phyloP scores from a whole-genome alignment of 1,140 invertebrate genomes.

The Drosophila triauraria region DNA sequence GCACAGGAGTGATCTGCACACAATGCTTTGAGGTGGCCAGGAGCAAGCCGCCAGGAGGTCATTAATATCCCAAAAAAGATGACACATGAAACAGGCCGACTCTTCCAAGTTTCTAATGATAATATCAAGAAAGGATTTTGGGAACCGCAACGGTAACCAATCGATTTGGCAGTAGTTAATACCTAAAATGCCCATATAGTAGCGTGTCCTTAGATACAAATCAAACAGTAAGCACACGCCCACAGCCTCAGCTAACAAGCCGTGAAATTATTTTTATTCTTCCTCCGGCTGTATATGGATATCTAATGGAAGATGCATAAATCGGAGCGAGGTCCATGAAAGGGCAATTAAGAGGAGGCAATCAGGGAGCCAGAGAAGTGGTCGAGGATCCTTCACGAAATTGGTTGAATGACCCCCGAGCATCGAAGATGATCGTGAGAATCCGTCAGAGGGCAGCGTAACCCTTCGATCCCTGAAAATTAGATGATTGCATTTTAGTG shows the following conservation, averaged over 20 bases:
- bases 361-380: constrained; percentile 18
- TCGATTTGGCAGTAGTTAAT: constrained; percentile 50
- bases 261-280: constrained; percentile 66
- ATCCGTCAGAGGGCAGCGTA: constrained; percentile 11
- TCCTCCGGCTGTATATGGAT: constrained; percentile 10
- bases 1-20: constrained; percentile 32
- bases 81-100: constrained; percentile 60
- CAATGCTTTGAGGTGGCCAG: constrained; percentile 61
- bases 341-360: constrained; percentile 65
- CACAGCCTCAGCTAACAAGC: constrained; percentile 66
- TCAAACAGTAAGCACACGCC: constrained; percentile 78
- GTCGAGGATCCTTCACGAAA: constrained; percentile 33
- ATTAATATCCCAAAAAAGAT: constrained; percentile 57
- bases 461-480: constrained; percentile 69
- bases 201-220: constrained; percentile 61
- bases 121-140: constrained; percentile 67
- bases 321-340: constrained; percentile 58
- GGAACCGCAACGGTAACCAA: constrained; percentile 58
- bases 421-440: constrained; percentile 63
- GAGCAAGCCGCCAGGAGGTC: constrained; percentile 39
- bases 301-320: constrained; percentile 64
- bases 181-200: constrained; percentile 15
- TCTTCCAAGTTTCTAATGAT: constrained; percentile 65
- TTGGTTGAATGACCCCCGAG: constrained; percentile 69
- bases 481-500: constrained; percentile 75